Evolutionary conservation across 2,888 invertebrate genomes (phyloP), one percentile per base, ranked within the genome.

Genomic region (Yponomeuta sedellus): DNA sequence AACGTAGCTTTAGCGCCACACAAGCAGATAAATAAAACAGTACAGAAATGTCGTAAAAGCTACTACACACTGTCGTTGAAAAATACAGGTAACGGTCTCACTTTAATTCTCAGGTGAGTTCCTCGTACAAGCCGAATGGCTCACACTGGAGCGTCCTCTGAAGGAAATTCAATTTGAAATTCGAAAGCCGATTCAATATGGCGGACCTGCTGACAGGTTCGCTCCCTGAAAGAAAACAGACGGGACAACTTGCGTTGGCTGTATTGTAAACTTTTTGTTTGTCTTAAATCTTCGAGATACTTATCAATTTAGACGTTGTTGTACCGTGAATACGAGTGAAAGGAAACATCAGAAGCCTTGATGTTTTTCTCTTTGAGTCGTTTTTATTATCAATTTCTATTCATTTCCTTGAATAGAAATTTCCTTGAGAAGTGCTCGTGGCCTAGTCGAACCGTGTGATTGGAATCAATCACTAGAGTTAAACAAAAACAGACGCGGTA

Each of bases 101-200:
- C 44, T 52, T 52, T 52, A 52, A 52, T 52, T 52, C 44, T 52
- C 44, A 16, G 44, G 44, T 5, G 44, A 16, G 44, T 52, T 52
- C 34, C 34, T 6, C 34, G 34, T 8, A 34, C 34, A 34, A 34
- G 34, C 34, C 34, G 34, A 34, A 34, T 28, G 44, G 44, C 39
- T 28, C 62, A 28, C 16, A 10, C 62, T 25, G 16, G 0, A 52
- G 44, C 28, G 62, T 39, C n/a, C 25, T 62, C 25, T 62, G 34
- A 28, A 39, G 62, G 25, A 62, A 62, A 62, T 62, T 62, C 62
- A 62, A 62, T 62, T 39, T n/a, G 62, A 62, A 62, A 25, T 62
- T 52, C 44, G 44, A 52, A 52, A 52, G 39, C 28, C 62, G 59
- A 22, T 59, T 25, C 59, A 59, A 22, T 20, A 59, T 59, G 59